Conservation (phyloP, 92 coral and sea anemone species). For the Phenganax subtilis region DNA sequence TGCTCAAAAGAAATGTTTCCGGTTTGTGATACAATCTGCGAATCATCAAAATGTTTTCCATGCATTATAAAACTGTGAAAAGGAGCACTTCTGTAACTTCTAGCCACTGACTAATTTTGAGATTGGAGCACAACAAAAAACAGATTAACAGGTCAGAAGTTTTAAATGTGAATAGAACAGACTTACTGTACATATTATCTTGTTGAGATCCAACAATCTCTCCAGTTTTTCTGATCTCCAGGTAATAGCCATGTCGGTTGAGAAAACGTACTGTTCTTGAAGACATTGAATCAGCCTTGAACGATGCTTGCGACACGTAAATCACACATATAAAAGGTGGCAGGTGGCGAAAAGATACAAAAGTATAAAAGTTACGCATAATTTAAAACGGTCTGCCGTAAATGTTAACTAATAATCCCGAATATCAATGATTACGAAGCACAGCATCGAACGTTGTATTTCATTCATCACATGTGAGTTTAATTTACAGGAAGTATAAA, state of each 20-base stretch:
- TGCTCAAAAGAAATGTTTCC: neutral
- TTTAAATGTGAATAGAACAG: neutral
- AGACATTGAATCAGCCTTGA: slow-evolving; percentile 16
- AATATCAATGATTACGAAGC: slow-evolving; percentile 5
- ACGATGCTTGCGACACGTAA: neutral
- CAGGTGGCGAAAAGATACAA: slow-evolving; percentile 33
- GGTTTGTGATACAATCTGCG: neutral
- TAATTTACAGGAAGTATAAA: neutral
- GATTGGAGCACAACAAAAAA: neutral
- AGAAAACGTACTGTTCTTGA: slow-evolving; percentile 24
- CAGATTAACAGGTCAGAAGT: neutral
- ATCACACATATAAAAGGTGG: neutral
- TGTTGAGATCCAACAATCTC: slow-evolving; percentile 10
- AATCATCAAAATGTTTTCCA: neutral
- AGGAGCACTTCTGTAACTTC: neutral
- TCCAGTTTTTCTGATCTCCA: slow-evolving; percentile 23
- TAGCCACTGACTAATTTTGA: neutral
- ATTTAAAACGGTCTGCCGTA: slow-evolving; percentile 1
- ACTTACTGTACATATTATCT: slow-evolving; percentile 29
- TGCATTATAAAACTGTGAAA: neutral
- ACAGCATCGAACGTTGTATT: neutral
- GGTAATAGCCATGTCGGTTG: slow-evolving; percentile 35
- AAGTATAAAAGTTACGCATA: slow-evolving; percentile 27
- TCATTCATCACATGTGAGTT: slow-evolving; percentile 5
- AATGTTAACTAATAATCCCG: neutral